Percentiles rank a stretch among this genome's conserved stretches.
phyloP scores from a whole-genome alignment of 1,140 invertebrate species.

The Pseudomyrmex flavicornis region DNA sequence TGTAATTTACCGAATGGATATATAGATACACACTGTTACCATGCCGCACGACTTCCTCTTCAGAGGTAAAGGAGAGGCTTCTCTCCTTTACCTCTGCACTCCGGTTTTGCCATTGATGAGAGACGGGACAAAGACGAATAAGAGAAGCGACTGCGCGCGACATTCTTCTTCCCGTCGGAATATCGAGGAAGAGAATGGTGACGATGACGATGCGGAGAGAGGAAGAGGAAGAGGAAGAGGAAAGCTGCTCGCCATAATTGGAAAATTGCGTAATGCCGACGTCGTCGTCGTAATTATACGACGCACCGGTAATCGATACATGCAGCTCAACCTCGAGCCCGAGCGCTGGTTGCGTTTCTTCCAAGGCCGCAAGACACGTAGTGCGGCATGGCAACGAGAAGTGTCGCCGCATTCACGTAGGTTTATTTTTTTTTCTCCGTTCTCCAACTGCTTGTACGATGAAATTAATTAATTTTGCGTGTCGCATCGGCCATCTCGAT shows the following conservation, averaged over 20 bases:
- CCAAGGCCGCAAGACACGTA: constrained; percentile 1
- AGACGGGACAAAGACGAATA: constrained; percentile 14
- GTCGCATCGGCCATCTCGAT: neutral
- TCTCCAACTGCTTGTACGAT: neutral
- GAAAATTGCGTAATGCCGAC: constrained; percentile 54
- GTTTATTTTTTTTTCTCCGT: neutral
- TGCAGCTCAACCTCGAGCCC: constrained; percentile 45
- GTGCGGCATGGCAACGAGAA: constrained; percentile 17
- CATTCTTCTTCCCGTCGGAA: constrained; percentile 25
- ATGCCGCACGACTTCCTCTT: constrained; percentile 57
- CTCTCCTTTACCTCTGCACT: neutral
- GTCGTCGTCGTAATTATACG: constrained; percentile 52
- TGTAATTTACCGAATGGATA: constrained; percentile 61
- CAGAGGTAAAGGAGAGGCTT: neutral
- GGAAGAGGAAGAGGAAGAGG: neutral
- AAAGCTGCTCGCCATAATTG: constrained; percentile 53
- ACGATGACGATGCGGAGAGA: neutral
- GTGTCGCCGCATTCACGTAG: constrained; percentile 13
- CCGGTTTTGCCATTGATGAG: neutral
- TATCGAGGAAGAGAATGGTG: neutral
- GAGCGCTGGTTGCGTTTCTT: constrained; percentile 13
- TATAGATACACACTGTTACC: constrained; percentile 50
- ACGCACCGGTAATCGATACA: constrained; percentile 58
- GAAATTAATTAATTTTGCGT: constrained; percentile 5
- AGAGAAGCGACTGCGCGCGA: constrained; percentile 34